A percentile compares a stretch with the other conserved stretches of the same genome.
These are phyloP conservation scores for Orycteropus afer DNA, from an alignment of 2,113 vertebrate genomes.

Conservation along the genomic window DNA sequence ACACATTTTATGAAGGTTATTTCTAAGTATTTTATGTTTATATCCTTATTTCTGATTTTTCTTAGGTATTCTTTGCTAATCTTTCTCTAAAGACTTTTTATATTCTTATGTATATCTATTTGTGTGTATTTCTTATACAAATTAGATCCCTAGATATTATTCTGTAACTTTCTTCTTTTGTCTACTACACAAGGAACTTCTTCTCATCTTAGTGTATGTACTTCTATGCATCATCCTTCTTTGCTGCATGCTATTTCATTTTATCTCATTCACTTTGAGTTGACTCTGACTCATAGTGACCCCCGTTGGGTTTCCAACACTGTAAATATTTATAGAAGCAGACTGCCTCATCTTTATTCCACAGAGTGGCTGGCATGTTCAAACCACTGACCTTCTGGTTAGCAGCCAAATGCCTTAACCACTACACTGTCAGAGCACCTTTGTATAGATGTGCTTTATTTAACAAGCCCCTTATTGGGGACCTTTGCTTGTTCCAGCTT, in stretches of 20 bases:
- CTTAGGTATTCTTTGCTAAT: slow-evolving; percentile 16
- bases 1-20: too few species aligned
- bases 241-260: not conserved
- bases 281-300: too few species aligned
- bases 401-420: too few species aligned
- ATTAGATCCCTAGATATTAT: not conserved
- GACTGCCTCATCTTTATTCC: too few species aligned
- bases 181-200: not conserved
- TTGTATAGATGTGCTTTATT: not conserved
- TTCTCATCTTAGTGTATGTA: not conserved
- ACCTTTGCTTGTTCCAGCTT: not conserved
- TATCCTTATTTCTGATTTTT: not conserved
- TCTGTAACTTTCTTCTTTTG: not conserved
- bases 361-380: too few species aligned
- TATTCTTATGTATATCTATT: not conserved
- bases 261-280: too few species aligned
- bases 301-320: too few species aligned
- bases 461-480: not conserved
- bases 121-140: not conserved
- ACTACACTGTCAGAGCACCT: too few species aligned
- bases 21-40: slow-evolving; percentile 22
- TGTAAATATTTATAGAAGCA: too few species aligned
- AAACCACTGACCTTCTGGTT: too few species aligned
- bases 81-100: not conserved
- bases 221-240: not conserved